Base-by-base conservation (phyloP, 2,888 invertebrate genomes). In the Malthinus seriepunctatus region DNA sequence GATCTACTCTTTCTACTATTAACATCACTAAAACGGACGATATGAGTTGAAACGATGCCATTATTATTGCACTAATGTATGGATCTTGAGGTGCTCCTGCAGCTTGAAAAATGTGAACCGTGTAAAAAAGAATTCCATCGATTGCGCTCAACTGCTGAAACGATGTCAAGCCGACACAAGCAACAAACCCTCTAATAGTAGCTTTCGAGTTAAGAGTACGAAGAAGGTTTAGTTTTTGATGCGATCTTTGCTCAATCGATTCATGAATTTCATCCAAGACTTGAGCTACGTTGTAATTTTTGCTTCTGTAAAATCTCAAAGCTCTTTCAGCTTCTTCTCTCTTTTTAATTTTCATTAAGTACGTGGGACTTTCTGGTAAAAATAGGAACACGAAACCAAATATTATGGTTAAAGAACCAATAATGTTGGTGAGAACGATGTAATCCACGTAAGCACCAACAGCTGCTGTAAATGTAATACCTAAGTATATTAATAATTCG, bases 141-240 rank as follows among this genome's bases (percentile, higher is more conserved):
- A 91, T 83, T 58, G 90, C 91, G 56, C 88, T 88, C 71, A 89
- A 84, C 74, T 91, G 90, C 69, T 91, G 91, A 78, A 90, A 90
- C 72, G 90, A 85, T 89, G 93, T 91, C 63, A 91, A 83, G 15
- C 89, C 84, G 34, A 90, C 80, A 4, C 87, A 86, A 54, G 89
- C 88, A 46, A 88, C 74, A 54, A 93, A 80, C 0, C 91, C 92
- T 71, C 83, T 86, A 38, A 86, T 82, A 1, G 42, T 83, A 0
- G 85, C 86, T 6, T 82, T 82, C 65, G 83, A 83, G 2, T 81
- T 79, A 2, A 88, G 73, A 65, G 91, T 80, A 70, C 87, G 83
- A 32, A 79, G 75, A 3, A 85, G 79, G 1, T 79, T 69, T 8
- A 81, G 83, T 48, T 83, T 83, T 5, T 34, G 12, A 2, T 45